phyloP scores from a whole-genome alignment of 2,113 vertebrate genomes.

The Oenanthe oenanthe region DNA sequence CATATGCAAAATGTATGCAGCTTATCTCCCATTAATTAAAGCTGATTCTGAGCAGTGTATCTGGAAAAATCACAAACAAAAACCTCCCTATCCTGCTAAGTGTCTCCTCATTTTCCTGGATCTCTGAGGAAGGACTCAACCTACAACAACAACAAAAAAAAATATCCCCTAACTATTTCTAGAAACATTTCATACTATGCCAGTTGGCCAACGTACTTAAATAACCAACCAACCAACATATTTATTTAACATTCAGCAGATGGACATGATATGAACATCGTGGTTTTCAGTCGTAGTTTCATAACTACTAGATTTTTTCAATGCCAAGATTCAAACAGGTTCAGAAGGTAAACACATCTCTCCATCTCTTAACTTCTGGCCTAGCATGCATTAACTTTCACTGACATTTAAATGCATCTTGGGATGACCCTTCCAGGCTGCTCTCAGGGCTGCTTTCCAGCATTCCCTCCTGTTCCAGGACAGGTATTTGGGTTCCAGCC shows the following conservation, averaged over 20 bases:
- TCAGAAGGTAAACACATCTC: constrained; percentile 71
- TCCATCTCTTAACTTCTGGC: constrained; percentile 16
- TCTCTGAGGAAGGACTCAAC: constrained; percentile 66
- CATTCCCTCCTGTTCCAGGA: neutral
- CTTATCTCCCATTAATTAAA: constrained; percentile 62
- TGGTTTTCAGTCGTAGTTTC: constrained; percentile 95
- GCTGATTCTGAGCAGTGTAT: constrained; percentile 58
- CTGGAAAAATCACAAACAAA: constrained; percentile 60
- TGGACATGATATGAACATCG: constrained; percentile 97
- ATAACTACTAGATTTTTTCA: constrained; percentile 87
- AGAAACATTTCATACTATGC: constrained; percentile 77
- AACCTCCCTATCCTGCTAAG: constrained; percentile 37
- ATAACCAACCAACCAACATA: constrained; percentile 84
- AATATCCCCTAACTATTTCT: constrained; percentile 75
- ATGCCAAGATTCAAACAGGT: constrained; percentile 73
- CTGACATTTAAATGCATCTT: constrained; percentile 38
- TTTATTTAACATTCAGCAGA: constrained; percentile 95
- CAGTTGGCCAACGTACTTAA: constrained; percentile 82
- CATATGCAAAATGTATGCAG: constrained; percentile 64
- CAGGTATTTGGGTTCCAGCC: neutral
- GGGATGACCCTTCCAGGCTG: constrained; percentile 34
- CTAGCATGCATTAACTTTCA: constrained; percentile 31
- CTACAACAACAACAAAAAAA: constrained; percentile 61
- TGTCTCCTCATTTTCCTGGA: constrained; percentile 43
- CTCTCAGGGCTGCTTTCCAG: constrained; percentile 21